Evolutionary conservation across 2,113 vertebrate genomes (phyloP), one percentile per base, ranked within the genome.

Genomic region (Oxyruncus cristatus): DNA sequence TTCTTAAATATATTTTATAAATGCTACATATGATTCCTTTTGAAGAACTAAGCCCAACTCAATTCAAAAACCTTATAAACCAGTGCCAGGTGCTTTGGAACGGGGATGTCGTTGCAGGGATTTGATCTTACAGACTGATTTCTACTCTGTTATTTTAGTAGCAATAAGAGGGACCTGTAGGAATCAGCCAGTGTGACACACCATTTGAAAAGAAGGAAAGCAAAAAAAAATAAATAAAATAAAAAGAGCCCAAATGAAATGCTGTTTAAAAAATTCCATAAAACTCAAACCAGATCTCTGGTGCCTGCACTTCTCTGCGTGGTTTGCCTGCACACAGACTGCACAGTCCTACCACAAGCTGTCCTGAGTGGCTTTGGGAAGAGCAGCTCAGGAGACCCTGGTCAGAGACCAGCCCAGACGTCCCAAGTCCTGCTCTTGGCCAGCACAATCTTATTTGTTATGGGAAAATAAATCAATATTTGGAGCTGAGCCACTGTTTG

Each of bases 381-480:
- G 47, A 72, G 75, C 12, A 78, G 70, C 50, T 62, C 6, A 1
- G 73, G 44, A 28, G 55, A n/a, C 9, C n/a, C 71, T 12, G n/a
- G n/a, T 26, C 46, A 28, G 9, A 46, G 80, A 35, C 55, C 81
- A 59, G 2, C 26, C 0, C 5, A 73, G 79, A 63, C 3, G 4
- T 21, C 76, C 63, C 53, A 3, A 35, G 55, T 50, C 7, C 71
- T 77, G 78, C 49, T 49, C 67, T 68, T 61, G 32, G 76, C 47
- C 79, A 63, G 70, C 82, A 83, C 19, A 77, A 63, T 59, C 72
- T 58, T 61, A 55, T 39, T 92, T 93, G 90, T 77, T 74, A 90
- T 56, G 68, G 59, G 75, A 90, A 92, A 73, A 92, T 63, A 4
- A 76, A 94, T 84, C 95, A 92, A 86, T 93, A 95, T 70, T 88